Conservation (phyloP, 2,888 invertebrate genomes). For the Tridacna crocea region DNA sequence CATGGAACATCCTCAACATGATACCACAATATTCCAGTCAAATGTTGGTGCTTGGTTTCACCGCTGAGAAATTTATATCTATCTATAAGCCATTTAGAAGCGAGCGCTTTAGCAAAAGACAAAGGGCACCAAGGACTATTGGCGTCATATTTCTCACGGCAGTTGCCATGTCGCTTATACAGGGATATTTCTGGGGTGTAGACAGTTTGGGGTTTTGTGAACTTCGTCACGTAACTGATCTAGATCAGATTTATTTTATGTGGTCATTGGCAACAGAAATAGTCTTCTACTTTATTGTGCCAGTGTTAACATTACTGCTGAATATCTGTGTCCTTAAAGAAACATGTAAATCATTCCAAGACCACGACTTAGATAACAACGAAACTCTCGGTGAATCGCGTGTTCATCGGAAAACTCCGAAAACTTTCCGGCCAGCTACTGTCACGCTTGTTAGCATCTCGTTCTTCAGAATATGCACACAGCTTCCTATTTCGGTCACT, state of each 20-base stretch:
- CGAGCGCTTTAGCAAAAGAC: slow-evolving; percentile 76
- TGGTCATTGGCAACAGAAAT: slow-evolving; percentile 77
- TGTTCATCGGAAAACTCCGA: slow-evolving; percentile 38
- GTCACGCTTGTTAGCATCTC: slow-evolving; percentile 56
- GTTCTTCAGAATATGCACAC: slow-evolving; percentile 57
- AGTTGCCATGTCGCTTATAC: slow-evolving; percentile 71
- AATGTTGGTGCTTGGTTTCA: slow-evolving; percentile 82
- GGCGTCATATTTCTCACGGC: slow-evolving; percentile 66
- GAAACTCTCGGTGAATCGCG: slow-evolving; percentile 23
- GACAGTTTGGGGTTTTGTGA: slow-evolving; percentile 61
- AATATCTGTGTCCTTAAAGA: slow-evolving; percentile 74
- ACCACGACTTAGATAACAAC: slow-evolving; percentile 9
- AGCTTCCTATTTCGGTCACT: slow-evolving; percentile 53
- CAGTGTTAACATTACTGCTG: slow-evolving; percentile 69
- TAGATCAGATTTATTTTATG: slow-evolving; percentile 64
- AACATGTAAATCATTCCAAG: slow-evolving; percentile 36
- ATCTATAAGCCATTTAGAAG: slow-evolving; percentile 78
- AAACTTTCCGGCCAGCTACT: slow-evolving; percentile 42
- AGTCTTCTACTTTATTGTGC: slow-evolving; percentile 73
- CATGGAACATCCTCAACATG: slow-evolving; percentile 78
- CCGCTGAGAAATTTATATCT: slow-evolving; percentile 82
- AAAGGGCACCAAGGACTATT: slow-evolving; percentile 76
- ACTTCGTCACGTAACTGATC: slow-evolving; percentile 35
- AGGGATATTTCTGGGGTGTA: slow-evolving; percentile 80
- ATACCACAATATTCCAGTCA: slow-evolving; percentile 81